These are phyloP conservation scores for Hyposmocoma kahamanoa DNA, from an alignment of 1,140 invertebrate genomes.

Conservation along the genomic window DNA sequence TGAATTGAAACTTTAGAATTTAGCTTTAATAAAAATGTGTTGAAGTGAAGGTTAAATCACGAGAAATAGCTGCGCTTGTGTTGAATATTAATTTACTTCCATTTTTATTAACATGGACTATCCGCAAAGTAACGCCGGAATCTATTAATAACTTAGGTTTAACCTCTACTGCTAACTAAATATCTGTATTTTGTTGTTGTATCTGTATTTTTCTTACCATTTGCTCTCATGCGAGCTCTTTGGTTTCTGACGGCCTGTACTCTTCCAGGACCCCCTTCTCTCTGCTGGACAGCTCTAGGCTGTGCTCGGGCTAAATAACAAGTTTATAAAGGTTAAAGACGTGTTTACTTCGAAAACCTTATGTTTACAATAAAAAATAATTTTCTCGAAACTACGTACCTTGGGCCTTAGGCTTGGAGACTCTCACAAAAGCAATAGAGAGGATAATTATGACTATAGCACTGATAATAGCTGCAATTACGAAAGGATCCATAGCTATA, in stretches of 20 bases:
- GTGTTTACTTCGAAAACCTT: background rate
- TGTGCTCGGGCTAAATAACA: constrained; percentile 34
- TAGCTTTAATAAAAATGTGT: no score
- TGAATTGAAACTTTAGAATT: background rate
- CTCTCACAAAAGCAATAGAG: constrained; percentile 40
- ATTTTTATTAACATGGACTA: no score
- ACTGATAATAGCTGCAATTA: constrained; percentile 54
- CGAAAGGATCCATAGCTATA: constrained; percentile 58
- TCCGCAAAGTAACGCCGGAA: no score
- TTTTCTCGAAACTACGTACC: constrained; percentile 24
- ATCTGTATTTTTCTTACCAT: constrained; percentile 72
- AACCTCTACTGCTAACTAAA: no score
- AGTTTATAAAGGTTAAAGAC: constrained; percentile 5
- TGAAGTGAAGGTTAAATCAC: no score
- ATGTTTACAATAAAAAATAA: background rate
- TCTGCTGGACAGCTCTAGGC: constrained; percentile 42
- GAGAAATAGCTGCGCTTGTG: no score
- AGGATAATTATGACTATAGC: constrained; percentile 47
- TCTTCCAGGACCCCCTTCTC: constrained; percentile 74
- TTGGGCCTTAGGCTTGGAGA: constrained; percentile 40
- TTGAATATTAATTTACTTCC: no score
- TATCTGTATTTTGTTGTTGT: no score
- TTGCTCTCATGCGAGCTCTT: constrained; percentile 75
- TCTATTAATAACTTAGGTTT: no score
- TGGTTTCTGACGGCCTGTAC: constrained; percentile 78